These are phyloP conservation scores for Hemicrepidius hirtus DNA, from an alignment of 2,888 invertebrate genomes.

Conservation along the genomic window DNA sequence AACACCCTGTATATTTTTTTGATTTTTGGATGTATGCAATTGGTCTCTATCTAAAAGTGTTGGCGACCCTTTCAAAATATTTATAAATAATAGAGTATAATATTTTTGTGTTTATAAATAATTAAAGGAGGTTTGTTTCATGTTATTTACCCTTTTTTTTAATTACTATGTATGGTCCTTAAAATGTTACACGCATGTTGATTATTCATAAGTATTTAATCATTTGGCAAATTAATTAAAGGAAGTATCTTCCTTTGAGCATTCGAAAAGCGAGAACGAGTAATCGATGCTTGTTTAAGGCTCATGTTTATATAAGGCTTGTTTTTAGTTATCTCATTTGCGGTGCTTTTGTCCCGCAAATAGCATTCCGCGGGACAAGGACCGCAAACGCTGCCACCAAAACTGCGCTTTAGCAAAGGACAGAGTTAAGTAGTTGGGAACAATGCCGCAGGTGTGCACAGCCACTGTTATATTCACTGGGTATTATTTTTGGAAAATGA, in stretches of 20 bases:
- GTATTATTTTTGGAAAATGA: slow-evolving; percentile 70
- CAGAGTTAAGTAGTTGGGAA: slow-evolving; percentile 61
- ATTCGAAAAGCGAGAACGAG: slow-evolving; percentile 40
- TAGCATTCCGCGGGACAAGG: slow-evolving; percentile 51
- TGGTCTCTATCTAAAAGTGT: too few relatives aligned
- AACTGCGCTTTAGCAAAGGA: slow-evolving; percentile 46
- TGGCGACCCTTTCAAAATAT: too few relatives aligned
- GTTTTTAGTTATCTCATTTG: slow-evolving; percentile 58
- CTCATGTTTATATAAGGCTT: slow-evolving; percentile 59
- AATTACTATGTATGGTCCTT: too few relatives aligned
- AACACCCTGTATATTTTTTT: too few relatives aligned
- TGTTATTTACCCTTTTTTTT: too few relatives aligned
- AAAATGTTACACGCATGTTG: too few relatives aligned
- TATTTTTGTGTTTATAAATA: too few relatives aligned
- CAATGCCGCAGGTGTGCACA: slow-evolving; percentile 67
- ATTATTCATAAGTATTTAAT: too few relatives aligned
- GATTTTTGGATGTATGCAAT: too few relatives aligned
- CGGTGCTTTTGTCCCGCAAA: slow-evolving; percentile 55
- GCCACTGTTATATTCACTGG: slow-evolving; percentile 66
- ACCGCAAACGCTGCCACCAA: slow-evolving; percentile 32
- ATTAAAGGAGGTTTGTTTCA: too few relatives aligned
- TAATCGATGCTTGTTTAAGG: slow-evolving; percentile 57
- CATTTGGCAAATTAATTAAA: slow-evolving; percentile 42
- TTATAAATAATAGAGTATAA: too few relatives aligned
- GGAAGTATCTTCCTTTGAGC: slow-evolving; percentile 35